Base-by-base conservation (phyloP, 2,888 invertebrate genomes). In the Adelognathus sp. region DNA sequence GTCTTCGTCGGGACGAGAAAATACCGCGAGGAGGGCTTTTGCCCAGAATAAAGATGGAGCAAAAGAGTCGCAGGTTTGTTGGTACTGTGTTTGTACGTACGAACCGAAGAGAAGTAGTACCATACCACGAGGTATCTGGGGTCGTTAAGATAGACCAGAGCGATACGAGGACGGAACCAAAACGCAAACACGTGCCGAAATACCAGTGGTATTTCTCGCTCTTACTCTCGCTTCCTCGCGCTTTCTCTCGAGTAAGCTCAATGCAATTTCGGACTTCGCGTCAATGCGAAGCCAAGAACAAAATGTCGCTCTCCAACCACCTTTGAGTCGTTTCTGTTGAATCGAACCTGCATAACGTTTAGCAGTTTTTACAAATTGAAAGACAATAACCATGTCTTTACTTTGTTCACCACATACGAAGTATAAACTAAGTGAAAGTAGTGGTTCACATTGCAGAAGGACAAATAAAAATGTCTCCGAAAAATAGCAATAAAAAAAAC, bases 141-240 rank as follows among this genome's bases (percentile, higher is more conserved):
- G 82, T 87, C 87, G 88, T 87, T 87, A 86, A 88, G 88, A 88
- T 86, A 85, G 82, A 86, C 83, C 81, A 76, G 71, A 6, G 77
- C 80, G 88, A 88, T 88, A 88, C 31, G 27, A 56, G 46, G 36
- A 50, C 46, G 72, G 63, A 76, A 77, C 71, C 41, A 66, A 77
- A 80, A 77, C 70, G 73, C 66, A 67, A 79, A 67, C 61, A 64
- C 70, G 66, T 77, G 71, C 41, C 60, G 72, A 81, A 77, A 74
- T 70, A 29, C 58, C 74, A 64, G 36, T 58, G 14, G 21, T 21
- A 18, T 50, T 44, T 31, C 29, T n/a, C 44, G n/a, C n/a, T n/a
- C n/a, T n/a, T n/a, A n/a, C 18, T 44, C 14, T 14, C n/a, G n/a
- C 61, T 21, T n/a, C n/a, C 36, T 9, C 9, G 0, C 33, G 7